Percentiles rank a stretch among this genome's conserved stretches.
Conservation (phyloP, 2,113 vertebrate species). For the Struthio camelus region DNA sequence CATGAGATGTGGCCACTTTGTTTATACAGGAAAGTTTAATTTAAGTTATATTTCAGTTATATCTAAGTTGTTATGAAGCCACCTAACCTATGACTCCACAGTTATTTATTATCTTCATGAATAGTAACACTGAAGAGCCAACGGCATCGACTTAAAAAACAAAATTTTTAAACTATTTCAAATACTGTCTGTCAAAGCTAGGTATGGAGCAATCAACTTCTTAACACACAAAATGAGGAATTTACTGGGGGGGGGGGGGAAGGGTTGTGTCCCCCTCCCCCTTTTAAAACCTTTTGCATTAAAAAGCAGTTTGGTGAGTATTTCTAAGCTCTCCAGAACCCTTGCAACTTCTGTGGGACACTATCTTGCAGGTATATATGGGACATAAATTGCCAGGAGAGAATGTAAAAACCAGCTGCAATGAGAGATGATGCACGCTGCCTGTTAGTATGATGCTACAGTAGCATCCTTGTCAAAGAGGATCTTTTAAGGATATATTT, state of each 20-base stretch:
- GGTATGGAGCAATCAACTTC: not conserved
- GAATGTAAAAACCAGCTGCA: not conserved
- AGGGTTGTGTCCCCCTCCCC: not conserved
- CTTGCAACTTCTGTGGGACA: not conserved
- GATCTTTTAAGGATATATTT: not conserved
- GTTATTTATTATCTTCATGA: not conserved
- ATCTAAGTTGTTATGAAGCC: not conserved
- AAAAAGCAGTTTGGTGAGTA: not conserved
- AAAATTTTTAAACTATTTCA: not conserved
- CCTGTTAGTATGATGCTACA: not conserved
- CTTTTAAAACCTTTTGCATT: not conserved
- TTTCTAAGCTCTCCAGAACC: not conserved
- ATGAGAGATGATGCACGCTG: not conserved
- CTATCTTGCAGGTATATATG: not conserved
- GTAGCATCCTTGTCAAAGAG: not conserved
- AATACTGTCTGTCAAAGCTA: not conserved
- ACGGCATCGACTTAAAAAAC: not conserved
- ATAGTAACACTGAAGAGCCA: not conserved
- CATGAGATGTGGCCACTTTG: not conserved
- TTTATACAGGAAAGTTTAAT: not conserved
- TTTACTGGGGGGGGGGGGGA: no score
- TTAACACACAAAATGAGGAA: not conserved
- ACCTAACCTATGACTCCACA: not conserved
- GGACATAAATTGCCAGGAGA: not conserved
- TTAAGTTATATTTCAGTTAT: conserved; percentile 5